Conservation (phyloP, 1,140 invertebrate species). For the Coelopa frigida region DNA sequence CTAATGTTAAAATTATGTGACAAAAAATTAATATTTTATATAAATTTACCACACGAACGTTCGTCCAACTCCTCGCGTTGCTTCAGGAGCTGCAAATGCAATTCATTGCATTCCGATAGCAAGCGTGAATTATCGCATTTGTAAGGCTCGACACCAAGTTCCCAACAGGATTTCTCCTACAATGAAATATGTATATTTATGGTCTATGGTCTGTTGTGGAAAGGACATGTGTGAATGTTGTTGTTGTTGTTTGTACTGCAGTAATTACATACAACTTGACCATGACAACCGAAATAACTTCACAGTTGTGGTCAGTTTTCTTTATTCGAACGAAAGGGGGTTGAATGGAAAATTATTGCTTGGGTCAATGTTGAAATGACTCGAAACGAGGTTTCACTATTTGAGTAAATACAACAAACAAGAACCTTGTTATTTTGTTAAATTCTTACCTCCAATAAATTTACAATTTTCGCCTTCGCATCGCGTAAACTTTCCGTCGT, state of each 20-base stretch:
- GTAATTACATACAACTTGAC: no score
- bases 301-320: no score
- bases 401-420: not conserved
- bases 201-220: no score
- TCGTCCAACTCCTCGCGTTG: conserved; percentile 49
- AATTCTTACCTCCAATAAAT: conserved; percentile 33
- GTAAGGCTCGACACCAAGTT: conserved; percentile 54
- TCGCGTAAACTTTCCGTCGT: conserved; percentile 67
- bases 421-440: conserved; percentile 5
- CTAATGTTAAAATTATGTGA: not conserved
- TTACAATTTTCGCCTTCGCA: conserved; percentile 31
- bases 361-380: no score
- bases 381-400: no score
- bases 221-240: no score
- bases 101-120: conserved; percentile 58
- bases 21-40: not conserved
- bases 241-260: no score
- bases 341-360: not conserved
- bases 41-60: conserved; percentile 29
- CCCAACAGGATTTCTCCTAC: conserved; percentile 51
- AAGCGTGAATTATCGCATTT: conserved; percentile 59
- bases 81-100: conserved; percentile 58
- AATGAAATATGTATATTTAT: no score
- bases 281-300: no score
- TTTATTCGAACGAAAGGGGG: no score